Evolutionary conservation across 2,797 vertebrate species (phyloP), one percentile per base, ranked within the genome.

Genomic region (Sebastes vulpes): DNA sequence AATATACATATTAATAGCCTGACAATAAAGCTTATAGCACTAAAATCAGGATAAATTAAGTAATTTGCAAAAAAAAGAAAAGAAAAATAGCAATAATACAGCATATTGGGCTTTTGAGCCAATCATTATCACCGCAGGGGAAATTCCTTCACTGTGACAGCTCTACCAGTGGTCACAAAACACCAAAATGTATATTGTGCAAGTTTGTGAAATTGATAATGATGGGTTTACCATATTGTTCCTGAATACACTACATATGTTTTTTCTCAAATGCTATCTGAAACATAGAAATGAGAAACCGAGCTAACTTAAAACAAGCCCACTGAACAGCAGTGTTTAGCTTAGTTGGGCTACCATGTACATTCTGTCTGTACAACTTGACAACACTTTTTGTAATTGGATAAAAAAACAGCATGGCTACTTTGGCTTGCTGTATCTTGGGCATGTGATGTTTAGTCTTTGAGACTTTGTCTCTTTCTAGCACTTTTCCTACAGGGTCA

Each of bases 81-180:
- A 42, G 38, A 42, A 8, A 18, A 46, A 8, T 18, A 0, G 42
- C 16, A 18, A 18, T 46, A 8, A 46, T 46, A 46, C 0, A 0
- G 1, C 42, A 46, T 18, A 46, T 46, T 1, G 16, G 3, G 42
- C 42, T 2, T 7, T 8, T 18, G 16, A 46, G 42, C 42, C 42
- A 46, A 46, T 46, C 42, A 18, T 46, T 4, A 46, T 46, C 42
- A n/a, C 42, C 42, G 1, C 42, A n/a, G 42, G 42, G 42, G 42
- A 8, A 46, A 46, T 46, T n/a, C 42, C 6, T 46, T 46, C 42
- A 46, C 42, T 18, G 42, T 46, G 42, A 18, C 42, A 46, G 42
- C 42, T 16, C 42, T 18, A 7, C 42, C 16, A 46, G 42, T n/a
- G 42, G 16, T n/a, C 12, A 10, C 28, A 25, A 42, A 31, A 64